These are phyloP conservation scores for Popillia japonica DNA, from an alignment of 1,140 invertebrate genomes.

Conservation along the genomic window DNA sequence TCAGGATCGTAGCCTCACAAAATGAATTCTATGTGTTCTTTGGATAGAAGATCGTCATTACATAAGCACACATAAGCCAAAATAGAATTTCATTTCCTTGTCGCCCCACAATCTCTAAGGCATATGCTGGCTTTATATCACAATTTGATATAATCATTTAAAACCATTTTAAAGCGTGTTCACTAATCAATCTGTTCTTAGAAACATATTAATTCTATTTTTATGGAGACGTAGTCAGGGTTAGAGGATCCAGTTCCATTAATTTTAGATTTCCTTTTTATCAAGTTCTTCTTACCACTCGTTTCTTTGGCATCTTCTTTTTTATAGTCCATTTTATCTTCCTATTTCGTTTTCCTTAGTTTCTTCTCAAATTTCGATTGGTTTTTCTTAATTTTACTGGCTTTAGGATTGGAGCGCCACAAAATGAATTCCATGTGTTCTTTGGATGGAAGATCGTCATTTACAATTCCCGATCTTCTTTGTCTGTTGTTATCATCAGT, in stretches of 20 bases:
- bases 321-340: conserved; percentile 40
- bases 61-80: too few species aligned
- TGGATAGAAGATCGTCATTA: conserved; percentile 67
- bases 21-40: conserved; percentile 68
- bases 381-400: conserved; percentile 62
- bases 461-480: conserved; percentile 63
- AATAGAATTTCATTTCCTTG: too few species aligned
- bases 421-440: conserved; percentile 69
- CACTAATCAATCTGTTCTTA: too few species aligned
- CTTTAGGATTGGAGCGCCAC: conserved; percentile 72
- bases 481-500: conserved; percentile 65
- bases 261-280: too few species aligned
- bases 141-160: too few species aligned
- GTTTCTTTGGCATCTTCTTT: conserved; percentile 42
- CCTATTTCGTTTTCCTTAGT: conserved; percentile 45
- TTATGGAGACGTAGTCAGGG: too few species aligned
- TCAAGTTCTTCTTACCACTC: too few species aligned
- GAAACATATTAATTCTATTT: too few species aligned
- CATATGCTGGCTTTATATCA: too few species aligned
- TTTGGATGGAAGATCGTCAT: conserved; percentile 67
- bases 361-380: conserved; percentile 55
- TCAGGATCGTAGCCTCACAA: conserved; percentile 73
- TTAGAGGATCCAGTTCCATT: too few species aligned
- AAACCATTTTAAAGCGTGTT: too few species aligned
- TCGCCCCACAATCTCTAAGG: too few species aligned